Evolutionary conservation across 2,797 vertebrate species (phyloP).

Genomic region (Toxotes lorentzi): DNA sequence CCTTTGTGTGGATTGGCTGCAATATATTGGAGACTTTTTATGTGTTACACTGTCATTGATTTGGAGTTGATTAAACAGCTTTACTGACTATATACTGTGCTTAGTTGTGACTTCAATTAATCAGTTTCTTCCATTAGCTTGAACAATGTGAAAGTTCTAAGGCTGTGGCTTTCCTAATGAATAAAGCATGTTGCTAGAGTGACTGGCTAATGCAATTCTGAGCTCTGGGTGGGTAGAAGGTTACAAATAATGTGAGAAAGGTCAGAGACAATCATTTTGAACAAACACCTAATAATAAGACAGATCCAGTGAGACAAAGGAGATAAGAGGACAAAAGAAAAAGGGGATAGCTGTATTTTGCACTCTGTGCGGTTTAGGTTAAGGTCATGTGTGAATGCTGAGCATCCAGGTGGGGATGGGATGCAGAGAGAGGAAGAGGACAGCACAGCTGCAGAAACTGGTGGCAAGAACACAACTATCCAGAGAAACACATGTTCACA

Average conservation of each 20-base stretch:
- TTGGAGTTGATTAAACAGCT: slow-evolving; percentile 52
- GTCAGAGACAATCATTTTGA: slow-evolving; percentile 52
- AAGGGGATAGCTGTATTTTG: not conserved
- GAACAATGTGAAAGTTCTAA: slow-evolving; percentile 34
- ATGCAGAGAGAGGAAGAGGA: slow-evolving; percentile 15
- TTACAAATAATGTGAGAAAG: slow-evolving; percentile 58
- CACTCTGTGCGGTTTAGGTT: slow-evolving; percentile 22
- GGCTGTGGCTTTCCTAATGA: slow-evolving; percentile 35
- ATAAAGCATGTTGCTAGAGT: slow-evolving; percentile 45
- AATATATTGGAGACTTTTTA: slow-evolving; percentile 19
- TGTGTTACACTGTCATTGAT: slow-evolving; percentile 49
- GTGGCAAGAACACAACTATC: slow-evolving; percentile 16
- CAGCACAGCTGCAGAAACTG: slow-evolving; percentile 41
- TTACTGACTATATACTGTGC: slow-evolving; percentile 44
- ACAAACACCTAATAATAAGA: slow-evolving; percentile 33
- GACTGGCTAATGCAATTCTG: slow-evolving; percentile 51
- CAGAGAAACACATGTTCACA: slow-evolving; percentile 48
- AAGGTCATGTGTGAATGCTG: slow-evolving; percentile 43
- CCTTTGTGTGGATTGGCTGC: slow-evolving; percentile 1
- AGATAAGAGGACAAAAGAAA: slow-evolving; percentile 27
- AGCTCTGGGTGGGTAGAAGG: slow-evolving; percentile 32
- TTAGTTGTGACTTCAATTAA: slow-evolving; percentile 38
- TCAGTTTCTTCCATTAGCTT: slow-evolving; percentile 43
- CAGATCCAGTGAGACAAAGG: slow-evolving; percentile 26
- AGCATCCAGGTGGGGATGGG: slow-evolving; percentile 11